Evolutionary conservation across 2,888 invertebrate genomes (phyloP).

Genomic region (Zelleria hepariella): DNA sequence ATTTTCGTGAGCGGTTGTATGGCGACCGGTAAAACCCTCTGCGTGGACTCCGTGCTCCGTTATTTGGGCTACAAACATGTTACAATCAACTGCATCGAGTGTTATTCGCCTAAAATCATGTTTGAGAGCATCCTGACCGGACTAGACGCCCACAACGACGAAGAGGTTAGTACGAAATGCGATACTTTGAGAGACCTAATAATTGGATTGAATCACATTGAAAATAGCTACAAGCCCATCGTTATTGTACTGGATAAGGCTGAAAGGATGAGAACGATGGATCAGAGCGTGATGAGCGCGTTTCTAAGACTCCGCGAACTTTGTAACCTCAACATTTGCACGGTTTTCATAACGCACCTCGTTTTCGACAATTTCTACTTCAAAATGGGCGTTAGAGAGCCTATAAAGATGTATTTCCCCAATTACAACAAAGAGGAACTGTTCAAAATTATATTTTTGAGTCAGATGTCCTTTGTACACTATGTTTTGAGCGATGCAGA

Average conservation of each 20-base stretch:
- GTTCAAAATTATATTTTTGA: slow-evolving; percentile 56
- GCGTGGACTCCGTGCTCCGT: slow-evolving; percentile 74
- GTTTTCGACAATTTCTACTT: slow-evolving; percentile 85
- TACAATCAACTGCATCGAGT: slow-evolving; percentile 85
- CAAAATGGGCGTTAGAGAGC: slow-evolving; percentile 78
- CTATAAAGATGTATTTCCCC: slow-evolving; percentile 81
- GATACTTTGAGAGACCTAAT: slow-evolving; percentile 80
- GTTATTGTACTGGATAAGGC: slow-evolving; percentile 85
- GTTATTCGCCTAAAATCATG: slow-evolving; percentile 81
- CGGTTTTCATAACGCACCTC: slow-evolving; percentile 83
- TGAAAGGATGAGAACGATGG: slow-evolving; percentile 82
- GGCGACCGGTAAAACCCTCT: slow-evolving; percentile 86
- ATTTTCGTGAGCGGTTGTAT: slow-evolving; percentile 87
- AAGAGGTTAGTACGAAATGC: slow-evolving; percentile 64
- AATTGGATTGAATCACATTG: slow-evolving; percentile 49
- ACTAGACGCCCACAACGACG: slow-evolving; percentile 51
- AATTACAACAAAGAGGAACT: slow-evolving; percentile 85
- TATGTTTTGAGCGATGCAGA: slow-evolving; percentile 37
- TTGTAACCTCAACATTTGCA: slow-evolving; percentile 78
- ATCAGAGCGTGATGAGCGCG: slow-evolving; percentile 79
- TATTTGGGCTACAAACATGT: slow-evolving; percentile 73
- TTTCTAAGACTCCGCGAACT: slow-evolving; percentile 83
- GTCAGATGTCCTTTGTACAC: slow-evolving; percentile 42
- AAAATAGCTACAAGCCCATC: slow-evolving; percentile 48
- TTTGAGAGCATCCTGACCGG: slow-evolving; percentile 81